Conservation (phyloP, 2,113 vertebrate species). For the Elephantulus edwardii region DNA sequence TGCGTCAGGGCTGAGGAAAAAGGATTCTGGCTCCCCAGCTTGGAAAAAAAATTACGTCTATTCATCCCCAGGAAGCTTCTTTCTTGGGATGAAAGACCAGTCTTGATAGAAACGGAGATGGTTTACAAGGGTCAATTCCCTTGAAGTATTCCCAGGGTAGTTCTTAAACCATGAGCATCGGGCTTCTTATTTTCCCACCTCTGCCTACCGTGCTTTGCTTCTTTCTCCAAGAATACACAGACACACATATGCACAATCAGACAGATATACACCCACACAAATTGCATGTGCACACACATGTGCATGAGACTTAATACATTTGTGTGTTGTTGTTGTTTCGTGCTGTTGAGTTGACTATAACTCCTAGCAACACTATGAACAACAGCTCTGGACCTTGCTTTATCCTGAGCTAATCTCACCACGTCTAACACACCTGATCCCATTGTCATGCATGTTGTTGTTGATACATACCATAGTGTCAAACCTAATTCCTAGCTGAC, state of each 20-base stretch:
- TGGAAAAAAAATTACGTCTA: accelerated
- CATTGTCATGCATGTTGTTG: too few species aligned
- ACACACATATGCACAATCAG: too few species aligned
- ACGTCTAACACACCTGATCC: too few species aligned
- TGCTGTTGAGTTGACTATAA: too few species aligned
- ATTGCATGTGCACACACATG: too few species aligned
- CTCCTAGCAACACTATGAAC: too few species aligned
- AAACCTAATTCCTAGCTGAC: too few species aligned
- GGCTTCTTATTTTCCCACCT: accelerated
- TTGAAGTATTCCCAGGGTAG: not conserved
- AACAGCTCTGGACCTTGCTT: too few species aligned
- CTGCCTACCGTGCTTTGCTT: accelerated
- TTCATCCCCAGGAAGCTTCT: accelerated
- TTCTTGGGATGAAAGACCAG: not conserved
- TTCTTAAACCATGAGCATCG: accelerated
- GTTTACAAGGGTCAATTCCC: accelerated
- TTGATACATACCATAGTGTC: too few species aligned
- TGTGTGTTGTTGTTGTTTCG: too few species aligned
- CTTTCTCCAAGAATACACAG: not conserved
- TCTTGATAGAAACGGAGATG: accelerated
- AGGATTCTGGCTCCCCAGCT: accelerated
- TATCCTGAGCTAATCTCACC: too few species aligned
- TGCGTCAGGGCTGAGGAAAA: accelerated
- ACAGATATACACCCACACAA: accelerated
- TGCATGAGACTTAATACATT: too few species aligned